These are phyloP conservation scores for Petrophora chlorosata DNA, from an alignment of 2,888 invertebrate species.

Conservation along the genomic window DNA sequence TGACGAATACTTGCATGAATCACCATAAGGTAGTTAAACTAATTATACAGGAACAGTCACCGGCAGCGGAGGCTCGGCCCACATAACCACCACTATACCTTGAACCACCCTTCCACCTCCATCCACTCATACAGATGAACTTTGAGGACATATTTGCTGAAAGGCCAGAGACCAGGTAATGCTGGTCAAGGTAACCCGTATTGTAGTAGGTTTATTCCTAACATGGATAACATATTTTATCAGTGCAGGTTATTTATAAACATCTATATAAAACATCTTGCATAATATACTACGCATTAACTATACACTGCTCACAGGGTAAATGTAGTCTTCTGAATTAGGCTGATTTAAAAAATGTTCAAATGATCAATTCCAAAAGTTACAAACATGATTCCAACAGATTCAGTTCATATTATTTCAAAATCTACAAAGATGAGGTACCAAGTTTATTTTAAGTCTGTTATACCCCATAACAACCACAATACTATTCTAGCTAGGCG, in stretches of 20 bases:
- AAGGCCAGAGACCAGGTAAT: slow-evolving; percentile 27
- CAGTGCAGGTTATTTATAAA: slow-evolving; percentile 30
- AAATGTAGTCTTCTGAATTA: too few relatives aligned
- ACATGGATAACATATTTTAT: slow-evolving; percentile 29
- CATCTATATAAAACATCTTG: slow-evolving; percentile 26
- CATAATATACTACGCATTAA: too few relatives aligned
- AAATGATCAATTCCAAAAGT: too few relatives aligned
- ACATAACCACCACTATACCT: slow-evolving; percentile 41
- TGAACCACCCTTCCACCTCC: slow-evolving; percentile 28
- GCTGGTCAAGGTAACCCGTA: slow-evolving; percentile 35
- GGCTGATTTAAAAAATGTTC: too few relatives aligned
- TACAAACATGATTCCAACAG: too few relatives aligned
- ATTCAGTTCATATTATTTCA: too few relatives aligned
- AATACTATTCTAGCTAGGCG: background rate
- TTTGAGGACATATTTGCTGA: background rate
- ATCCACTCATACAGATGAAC: background rate
- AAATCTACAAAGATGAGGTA: too few relatives aligned
- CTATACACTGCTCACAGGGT: background rate
- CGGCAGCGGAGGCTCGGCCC: slow-evolving; percentile 51
- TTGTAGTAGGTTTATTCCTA: slow-evolving; percentile 43
- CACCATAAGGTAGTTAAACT: slow-evolving; percentile 38
- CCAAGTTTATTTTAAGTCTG: too few relatives aligned
- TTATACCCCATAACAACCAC: too few relatives aligned
- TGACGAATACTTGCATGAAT: slow-evolving; percentile 20
- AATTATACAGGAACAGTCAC: slow-evolving; percentile 42